Evolutionary conservation across 2,797 vertebrate species (phyloP).

Genomic region (Protosalanx chinensis): DNA sequence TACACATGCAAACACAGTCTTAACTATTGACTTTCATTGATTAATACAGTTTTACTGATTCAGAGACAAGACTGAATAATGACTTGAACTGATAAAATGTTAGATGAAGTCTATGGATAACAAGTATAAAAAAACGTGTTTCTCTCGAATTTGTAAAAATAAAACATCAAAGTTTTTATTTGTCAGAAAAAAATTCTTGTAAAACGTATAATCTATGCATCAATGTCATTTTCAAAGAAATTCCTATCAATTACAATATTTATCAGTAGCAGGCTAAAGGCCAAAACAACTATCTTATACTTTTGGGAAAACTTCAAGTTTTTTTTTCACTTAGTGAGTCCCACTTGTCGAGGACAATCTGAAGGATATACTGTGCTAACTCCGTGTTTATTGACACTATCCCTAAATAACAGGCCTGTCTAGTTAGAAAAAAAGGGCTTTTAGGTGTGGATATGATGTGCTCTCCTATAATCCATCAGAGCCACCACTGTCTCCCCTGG

Average conservation of each 20-base stretch:
- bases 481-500: conserved; percentile 74
- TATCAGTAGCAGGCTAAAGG: conserved; percentile 17
- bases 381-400: conserved; percentile 63
- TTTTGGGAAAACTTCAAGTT: conserved; percentile 14
- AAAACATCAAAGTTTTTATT: background rate
- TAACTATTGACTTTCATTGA: conserved; percentile 44
- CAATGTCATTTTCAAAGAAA: background rate
- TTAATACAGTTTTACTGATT: conserved; percentile 58
- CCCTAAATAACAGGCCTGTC: conserved; percentile 74
- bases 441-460: conserved; percentile 70
- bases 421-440: conserved; percentile 73
- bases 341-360: conserved; percentile 59
- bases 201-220: background rate
- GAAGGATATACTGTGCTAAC: conserved; percentile 51
- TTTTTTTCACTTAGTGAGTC: conserved; percentile 45
- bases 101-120: conserved; percentile 45
- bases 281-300: background rate
- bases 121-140: conserved; percentile 38
- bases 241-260: conserved; percentile 8
- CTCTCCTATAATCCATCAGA: conserved; percentile 75
- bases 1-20: conserved; percentile 61
- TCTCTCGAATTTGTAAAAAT: background rate
- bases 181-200: background rate
- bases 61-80: conserved; percentile 57
- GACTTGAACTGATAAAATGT: conserved; percentile 60